Evolutionary conservation across 2,797 vertebrate species (phyloP), one percentile per base, ranked within the genome.

Genomic region (Labeo calbasu): DNA sequence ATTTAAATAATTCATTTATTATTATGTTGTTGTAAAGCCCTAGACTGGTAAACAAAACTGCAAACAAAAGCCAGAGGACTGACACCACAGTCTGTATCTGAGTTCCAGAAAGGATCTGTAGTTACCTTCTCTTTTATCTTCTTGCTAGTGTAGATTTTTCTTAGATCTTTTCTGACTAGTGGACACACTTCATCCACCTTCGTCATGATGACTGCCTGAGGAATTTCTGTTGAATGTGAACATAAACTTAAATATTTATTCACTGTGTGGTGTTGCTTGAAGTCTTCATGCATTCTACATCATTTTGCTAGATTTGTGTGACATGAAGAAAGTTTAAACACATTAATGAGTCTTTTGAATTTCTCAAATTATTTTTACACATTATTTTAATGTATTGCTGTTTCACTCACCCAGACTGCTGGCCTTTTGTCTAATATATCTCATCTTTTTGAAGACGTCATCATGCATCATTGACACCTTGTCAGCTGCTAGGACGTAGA

Each of bases 121-220:
- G 3, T 65, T 80, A 90, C 89, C 88, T 87, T 66, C 50, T 89
- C 72, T 78, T 85, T 78, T 50, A 84, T 55, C 73, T 70, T 53
- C 50, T 11, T 79, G 25, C 82, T 87, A 12, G 0, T 79, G 2
- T 81, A 88, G 0, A 1, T 50, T 5, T 55, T n/a, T 66, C 25
- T 46, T 75, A 87, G 12, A 75, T 43, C 2, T 36, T 85, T 15
- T 10, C 61, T 28, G 73, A 88, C 82, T 70, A 81, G 17, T 36
- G 77, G 63, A 19, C 82, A 84, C 3, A 10, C 19, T 36, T 71
- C 55, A 72, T 86, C 85, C 19, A 69, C 53, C 28, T 2, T 76
- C 11, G 86, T 86, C 72, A 86, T 57, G 55, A 86, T 76, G 53
- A 57, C 9, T 7, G 50, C 65, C 48, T 87, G 82, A 82, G 82